phyloP scores from a whole-genome alignment of 1,140 invertebrate genomes.

The Anastrepha obliqua region DNA sequence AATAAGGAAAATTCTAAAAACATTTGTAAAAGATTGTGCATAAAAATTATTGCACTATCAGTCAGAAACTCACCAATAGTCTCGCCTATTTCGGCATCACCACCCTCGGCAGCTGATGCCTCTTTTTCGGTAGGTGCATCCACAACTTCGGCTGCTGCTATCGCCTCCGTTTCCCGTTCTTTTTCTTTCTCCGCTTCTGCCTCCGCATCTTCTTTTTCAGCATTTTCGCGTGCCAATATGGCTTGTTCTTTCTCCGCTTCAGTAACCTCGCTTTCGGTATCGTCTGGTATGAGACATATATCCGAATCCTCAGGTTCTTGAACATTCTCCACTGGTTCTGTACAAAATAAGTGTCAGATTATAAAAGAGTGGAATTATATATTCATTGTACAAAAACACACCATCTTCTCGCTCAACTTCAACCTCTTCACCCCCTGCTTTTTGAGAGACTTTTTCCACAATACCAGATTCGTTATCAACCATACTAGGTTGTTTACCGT shows the following conservation, averaged over 20 bases:
- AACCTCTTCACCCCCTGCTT: neutral
- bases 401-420: constrained; percentile 66
- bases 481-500: neutral
- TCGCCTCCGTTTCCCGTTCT: constrained; percentile 51
- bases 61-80: constrained; percentile 50
- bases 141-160: constrained; percentile 17
- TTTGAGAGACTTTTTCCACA: constrained; percentile 60
- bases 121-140: constrained; percentile 11
- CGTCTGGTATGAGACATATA: constrained; percentile 72
- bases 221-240: constrained; percentile 76
- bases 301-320: constrained; percentile 71
- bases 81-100: neutral
- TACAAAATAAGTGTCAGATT: constrained; percentile 23
- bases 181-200: constrained; percentile 64
- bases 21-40: too few species aligned
- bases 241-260: constrained; percentile 79
- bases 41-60: too few species aligned
- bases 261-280: constrained; percentile 78
- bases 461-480: constrained; percentile 34
- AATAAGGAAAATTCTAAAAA: too few species aligned
- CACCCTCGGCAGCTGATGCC: constrained; percentile 42
- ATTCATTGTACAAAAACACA: constrained; percentile 54
- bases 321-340: constrained; percentile 69
- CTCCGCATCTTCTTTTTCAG: constrained; percentile 71
- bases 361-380: neutral